Evolutionary conservation across 2,113 vertebrate species (phyloP).

Genomic region (Ophiodon elongatus): DNA sequence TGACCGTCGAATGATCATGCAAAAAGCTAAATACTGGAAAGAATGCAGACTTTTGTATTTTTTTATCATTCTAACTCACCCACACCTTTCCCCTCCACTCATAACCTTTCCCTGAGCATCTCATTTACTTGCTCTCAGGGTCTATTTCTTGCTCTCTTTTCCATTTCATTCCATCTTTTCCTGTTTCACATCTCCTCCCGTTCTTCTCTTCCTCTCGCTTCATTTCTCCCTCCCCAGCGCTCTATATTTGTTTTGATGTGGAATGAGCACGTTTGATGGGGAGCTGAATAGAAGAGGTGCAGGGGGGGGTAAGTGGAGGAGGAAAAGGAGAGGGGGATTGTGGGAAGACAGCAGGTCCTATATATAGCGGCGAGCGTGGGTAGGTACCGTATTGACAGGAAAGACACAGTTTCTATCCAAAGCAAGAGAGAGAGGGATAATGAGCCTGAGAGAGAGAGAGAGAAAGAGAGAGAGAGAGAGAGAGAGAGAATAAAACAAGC

Average conservation of each 20-base stretch:
- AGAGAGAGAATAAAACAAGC: neutral
- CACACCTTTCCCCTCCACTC: constrained; percentile 5
- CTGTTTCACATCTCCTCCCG: neutral
- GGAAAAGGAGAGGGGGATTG: constrained; percentile 58
- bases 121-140: constrained; percentile 6
- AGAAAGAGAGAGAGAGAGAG: neutral
- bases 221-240: neutral
- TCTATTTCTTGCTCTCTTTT: neutral
- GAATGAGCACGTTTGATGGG: constrained; percentile 65
- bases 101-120: constrained; percentile 24
- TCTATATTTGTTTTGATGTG: constrained; percentile 61
- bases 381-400: constrained; percentile 75
- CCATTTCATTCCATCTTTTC: constrained; percentile 6
- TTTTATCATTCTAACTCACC: neutral
- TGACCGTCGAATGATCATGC: constrained; percentile 3
- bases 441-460: constrained; percentile 37
- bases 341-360: constrained; percentile 75
- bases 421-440: constrained; percentile 66
- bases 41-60: neutral
- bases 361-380: constrained; percentile 79
- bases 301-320: constrained; percentile 5
- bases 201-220: constrained; percentile 13
- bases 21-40: neutral
- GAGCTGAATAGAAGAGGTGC: constrained; percentile 61
- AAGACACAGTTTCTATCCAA: constrained; percentile 69